phyloP scores from a whole-genome alignment of 1,140 invertebrate species.

The Maconellicoccus hirsutus region DNA sequence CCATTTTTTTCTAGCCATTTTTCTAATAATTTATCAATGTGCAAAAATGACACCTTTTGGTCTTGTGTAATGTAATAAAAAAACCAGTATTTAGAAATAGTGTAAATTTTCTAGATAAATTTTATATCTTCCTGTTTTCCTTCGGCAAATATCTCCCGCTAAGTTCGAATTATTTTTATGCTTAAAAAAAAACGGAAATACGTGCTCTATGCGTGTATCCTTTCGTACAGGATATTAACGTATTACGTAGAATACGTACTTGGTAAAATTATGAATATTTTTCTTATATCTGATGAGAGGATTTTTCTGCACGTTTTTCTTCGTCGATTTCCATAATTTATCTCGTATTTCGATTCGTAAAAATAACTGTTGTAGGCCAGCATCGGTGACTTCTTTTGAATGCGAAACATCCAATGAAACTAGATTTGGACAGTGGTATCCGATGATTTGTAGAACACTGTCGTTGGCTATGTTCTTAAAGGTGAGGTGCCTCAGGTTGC shows the following conservation, averaged over 20 bases:
- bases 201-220: too few species aligned
- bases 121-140: background rate
- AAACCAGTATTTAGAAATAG: too few species aligned
- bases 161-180: too few species aligned
- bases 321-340: slow-evolving; percentile 29
- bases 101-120: background rate
- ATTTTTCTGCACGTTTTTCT: background rate
- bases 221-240: too few species aligned
- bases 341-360: slow-evolving; percentile 37
- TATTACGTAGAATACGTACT: background rate
- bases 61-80: too few species aligned
- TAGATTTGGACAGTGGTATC: slow-evolving; percentile 37
- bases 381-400: slow-evolving; percentile 39
- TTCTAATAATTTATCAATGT: too few species aligned
- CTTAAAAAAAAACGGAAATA: too few species aligned
- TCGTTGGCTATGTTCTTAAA: slow-evolving; percentile 40
- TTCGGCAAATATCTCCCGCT: background rate
- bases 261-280: background rate
- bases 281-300: background rate
- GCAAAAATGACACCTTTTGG: too few species aligned
- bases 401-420: slow-evolving; percentile 38
- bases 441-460: slow-evolving; percentile 37
- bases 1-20: too few species aligned
- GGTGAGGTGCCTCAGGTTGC: slow-evolving; percentile 35
- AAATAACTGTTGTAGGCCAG: slow-evolving; percentile 38